Base-by-base conservation (phyloP, 2,888 invertebrate species). In the Melipona beecheii region DNA sequence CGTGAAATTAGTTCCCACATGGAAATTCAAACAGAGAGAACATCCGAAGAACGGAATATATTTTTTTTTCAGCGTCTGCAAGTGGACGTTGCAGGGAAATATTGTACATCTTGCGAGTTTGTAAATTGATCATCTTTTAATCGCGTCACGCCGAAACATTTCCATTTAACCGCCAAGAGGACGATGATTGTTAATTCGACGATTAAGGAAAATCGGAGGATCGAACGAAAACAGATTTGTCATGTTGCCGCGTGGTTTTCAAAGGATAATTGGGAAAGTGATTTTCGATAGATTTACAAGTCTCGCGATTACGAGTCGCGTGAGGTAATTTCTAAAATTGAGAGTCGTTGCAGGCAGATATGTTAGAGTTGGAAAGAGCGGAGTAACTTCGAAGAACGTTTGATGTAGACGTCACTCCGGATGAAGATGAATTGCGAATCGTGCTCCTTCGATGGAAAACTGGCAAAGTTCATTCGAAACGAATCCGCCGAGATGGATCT, bases 381-480 rank as follows among this genome's bases (percentile, higher is more conserved):
- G 72, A 27, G 21, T 43, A 24, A 65, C 5, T 36, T 65, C 19
- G 4, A 65, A n/a, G 52, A 54, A 31, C 36, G 24, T 9, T 52
- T 24, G 54, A 65, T 65, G 65, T 17, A 60, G 72, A 72, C 65
- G 74, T 54, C 65, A 36, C 36, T 65, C 43, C 24, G 54, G 65
- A 74, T 65, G 75, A 58, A 58, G 58, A 68, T 68, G 68, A 68
- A 75, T 75, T 58, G 50, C 43, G 56, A 54, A 58, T 68, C n/a
- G 27, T 50, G n/a, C 21, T 58, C 21, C 31, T 13, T 49, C 49
- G 1, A 68, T 43, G 17, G 58, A 68, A n/a, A 43, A 49, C n/a
- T 4, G 13, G 31, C 49, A 68, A 58, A 50, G 69, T 50, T 75
- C 58, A 49, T 68, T 75, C 69, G 69, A 64, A 73, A 52, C 73